Base-by-base conservation (phyloP, 2,888 invertebrate genomes). In the Imbricaverruca yamaguchii region DNA sequence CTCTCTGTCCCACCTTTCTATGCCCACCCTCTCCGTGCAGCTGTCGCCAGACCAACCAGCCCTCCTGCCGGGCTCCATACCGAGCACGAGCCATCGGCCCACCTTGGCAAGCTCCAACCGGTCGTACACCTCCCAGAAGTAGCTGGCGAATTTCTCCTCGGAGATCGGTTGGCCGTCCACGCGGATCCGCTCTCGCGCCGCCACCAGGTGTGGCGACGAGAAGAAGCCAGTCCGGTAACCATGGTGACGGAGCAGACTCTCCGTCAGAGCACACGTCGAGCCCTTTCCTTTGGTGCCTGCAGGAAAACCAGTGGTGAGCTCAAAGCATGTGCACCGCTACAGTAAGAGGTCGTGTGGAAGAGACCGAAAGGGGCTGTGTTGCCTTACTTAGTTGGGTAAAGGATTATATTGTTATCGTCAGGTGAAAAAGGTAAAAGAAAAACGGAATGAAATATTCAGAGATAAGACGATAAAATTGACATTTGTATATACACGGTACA, bases 241-340 rank as follows among this genome's bases (percentile, higher is more conserved):
- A 86, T 94, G 92, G 55, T 91, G 89, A 0, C 95, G 91, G 15
- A 99, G 89, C 83, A 99, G 94, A 0, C 93, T 92, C 87, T 99
- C 99, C 84, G 93, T 92, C 87, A 95, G 92, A 0, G 97, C 96
- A 87, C 97, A 97, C 0, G 97, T 97, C 25, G 97, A 96, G 6
- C 91, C 90, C 91, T 99, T 99, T 81, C 98, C 99, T 89, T 99
- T 99, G 1, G 98, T 98, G 15, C 99, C 99, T 82, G 80, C 59
- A 65, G 81, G 74, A 81, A 39, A 67, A 25, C 79, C 56, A 7
- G 39, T 80, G 39, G 57, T 65, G 56, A 53, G 13, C 21, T 78
- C 25, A 53, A 55, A 81, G 63, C 53, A 13, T 18, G 63, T 59
- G 9, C 80, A 15, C 55, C 80, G 56, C 56, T 59, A n/a, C 7